Percentiles rank a stretch among this genome's conserved stretches.
These are phyloP conservation scores for Oncopeltus fasciatus DNA, from an alignment of 1,140 invertebrate genomes.

Conservation along the genomic window DNA sequence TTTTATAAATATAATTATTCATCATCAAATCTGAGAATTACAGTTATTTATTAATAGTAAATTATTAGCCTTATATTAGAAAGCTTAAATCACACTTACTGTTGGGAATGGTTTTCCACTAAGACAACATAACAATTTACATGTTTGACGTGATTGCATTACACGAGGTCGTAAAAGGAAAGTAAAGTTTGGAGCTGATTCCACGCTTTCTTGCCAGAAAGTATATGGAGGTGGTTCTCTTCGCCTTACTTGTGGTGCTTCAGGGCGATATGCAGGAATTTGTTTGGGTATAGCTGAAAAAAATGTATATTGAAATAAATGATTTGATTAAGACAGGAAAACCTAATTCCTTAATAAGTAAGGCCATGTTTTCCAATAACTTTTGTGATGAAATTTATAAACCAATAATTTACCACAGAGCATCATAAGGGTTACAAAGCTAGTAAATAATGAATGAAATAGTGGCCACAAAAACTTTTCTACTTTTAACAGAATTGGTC, in stretches of 20 bases:
- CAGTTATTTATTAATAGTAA: not conserved
- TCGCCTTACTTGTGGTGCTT: conserved; percentile 52
- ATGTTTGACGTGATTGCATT: conserved; percentile 87
- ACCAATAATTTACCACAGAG: too few relatives aligned
- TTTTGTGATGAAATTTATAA: too few relatives aligned
- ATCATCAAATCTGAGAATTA: too few relatives aligned
- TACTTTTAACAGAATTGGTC: too few relatives aligned
- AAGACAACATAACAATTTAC: conserved; percentile 93
- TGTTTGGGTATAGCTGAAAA: conserved; percentile 62
- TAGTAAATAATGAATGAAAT: too few relatives aligned
- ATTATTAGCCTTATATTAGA: not conserved
- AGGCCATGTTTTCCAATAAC: too few relatives aligned
- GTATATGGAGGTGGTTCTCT: conserved; percentile 69
- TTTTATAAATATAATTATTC: too few relatives aligned
- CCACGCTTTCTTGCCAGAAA: conserved; percentile 77
- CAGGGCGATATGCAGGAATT: conserved; percentile 59
- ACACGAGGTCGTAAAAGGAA: conserved; percentile 94
- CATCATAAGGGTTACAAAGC: too few relatives aligned
- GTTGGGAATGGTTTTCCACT: conserved; percentile 85
- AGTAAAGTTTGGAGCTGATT: conserved; percentile 84
- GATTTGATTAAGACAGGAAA: not conserved
- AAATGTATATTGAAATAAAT: conserved; percentile 12
- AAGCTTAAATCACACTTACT: conserved; percentile 34
- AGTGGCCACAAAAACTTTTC: too few relatives aligned
- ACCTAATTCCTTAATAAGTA: too few relatives aligned